Evolutionary conservation across 2,888 invertebrate species (phyloP).

Genomic region (Cryptus armator): DNA sequence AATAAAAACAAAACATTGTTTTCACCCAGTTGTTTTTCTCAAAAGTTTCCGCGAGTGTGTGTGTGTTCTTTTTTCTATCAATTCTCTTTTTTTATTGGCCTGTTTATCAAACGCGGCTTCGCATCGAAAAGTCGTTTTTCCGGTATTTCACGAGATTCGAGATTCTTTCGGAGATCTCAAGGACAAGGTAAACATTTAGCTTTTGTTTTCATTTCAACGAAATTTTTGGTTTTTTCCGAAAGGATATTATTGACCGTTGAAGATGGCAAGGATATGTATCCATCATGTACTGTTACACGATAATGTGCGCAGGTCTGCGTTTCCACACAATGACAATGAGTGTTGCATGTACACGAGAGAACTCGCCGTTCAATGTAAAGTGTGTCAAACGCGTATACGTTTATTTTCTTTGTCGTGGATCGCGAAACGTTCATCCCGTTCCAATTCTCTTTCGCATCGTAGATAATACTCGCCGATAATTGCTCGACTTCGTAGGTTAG

Average conservation of each 20-base stretch:
- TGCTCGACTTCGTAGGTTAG: not conserved
- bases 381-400: not conserved
- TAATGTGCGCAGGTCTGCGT: constrained; percentile 39
- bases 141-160: not conserved
- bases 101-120: no score
- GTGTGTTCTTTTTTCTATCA: not conserved
- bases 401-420: not conserved
- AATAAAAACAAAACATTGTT: not conserved
- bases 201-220: not conserved
- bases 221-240: not conserved
- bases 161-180: not conserved
- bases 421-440: not conserved
- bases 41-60: not conserved
- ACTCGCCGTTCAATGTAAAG: not conserved
- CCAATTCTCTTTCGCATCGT: not conserved
- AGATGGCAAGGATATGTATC: constrained; percentile 7
- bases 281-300: constrained; percentile 1
- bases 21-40: not conserved
- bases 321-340: not conserved
- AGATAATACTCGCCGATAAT: not conserved
- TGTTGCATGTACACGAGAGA: not conserved
- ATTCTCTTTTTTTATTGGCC: not conserved
- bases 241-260: constrained; percentile 52
- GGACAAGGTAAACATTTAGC: constrained; percentile 9
- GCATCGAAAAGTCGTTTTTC: not conserved